These are phyloP conservation scores for Synanceia verrucosa DNA, from an alignment of 2,797 vertebrate genomes.

Conservation along the genomic window DNA sequence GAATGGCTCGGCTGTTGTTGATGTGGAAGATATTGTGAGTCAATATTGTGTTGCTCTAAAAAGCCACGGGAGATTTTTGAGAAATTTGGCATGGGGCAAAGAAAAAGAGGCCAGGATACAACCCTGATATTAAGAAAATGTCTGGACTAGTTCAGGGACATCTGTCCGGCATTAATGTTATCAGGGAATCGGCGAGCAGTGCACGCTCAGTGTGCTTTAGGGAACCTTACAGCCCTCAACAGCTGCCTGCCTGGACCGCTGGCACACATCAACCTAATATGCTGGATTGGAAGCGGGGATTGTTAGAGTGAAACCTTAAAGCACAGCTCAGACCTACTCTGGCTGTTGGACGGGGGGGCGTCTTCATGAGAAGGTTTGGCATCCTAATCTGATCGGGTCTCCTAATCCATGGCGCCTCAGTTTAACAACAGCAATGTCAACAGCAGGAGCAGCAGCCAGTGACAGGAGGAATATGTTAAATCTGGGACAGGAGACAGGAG, in stretches of 20 bases:
- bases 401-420: slow-evolving; percentile 49
- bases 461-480: slow-evolving; percentile 53
- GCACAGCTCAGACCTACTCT: slow-evolving; percentile 32
- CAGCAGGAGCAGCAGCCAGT: slow-evolving; percentile 35
- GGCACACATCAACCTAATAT: slow-evolving; percentile 75
- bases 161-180: slow-evolving; percentile 82
- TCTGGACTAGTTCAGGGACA: slow-evolving; percentile 76
- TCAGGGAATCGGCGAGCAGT: slow-evolving; percentile 77
- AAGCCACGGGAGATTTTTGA: slow-evolving; percentile 72
- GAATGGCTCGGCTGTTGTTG: slow-evolving; percentile 64
- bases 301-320: slow-evolving; percentile 74
- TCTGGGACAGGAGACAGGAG: slow-evolving; percentile 36
- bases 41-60: slow-evolving; percentile 76
- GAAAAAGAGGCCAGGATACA: slow-evolving; percentile 58
- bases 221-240: slow-evolving; percentile 75
- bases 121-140: slow-evolving; percentile 72
- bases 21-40: slow-evolving; percentile 73
- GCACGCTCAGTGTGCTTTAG: slow-evolving; percentile 76
- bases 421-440: slow-evolving; percentile 52
- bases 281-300: slow-evolving; percentile 66
- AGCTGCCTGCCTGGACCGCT: slow-evolving; percentile 72
- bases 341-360: slow-evolving; percentile 14
- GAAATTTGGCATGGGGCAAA: slow-evolving; percentile 42
- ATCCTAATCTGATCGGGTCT: slow-evolving; percentile 57
- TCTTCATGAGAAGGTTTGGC: slow-evolving; percentile 26